Evolutionary conservation across 2,888 invertebrate genomes (phyloP).

Genomic region (Parthenolecanium corni): DNA sequence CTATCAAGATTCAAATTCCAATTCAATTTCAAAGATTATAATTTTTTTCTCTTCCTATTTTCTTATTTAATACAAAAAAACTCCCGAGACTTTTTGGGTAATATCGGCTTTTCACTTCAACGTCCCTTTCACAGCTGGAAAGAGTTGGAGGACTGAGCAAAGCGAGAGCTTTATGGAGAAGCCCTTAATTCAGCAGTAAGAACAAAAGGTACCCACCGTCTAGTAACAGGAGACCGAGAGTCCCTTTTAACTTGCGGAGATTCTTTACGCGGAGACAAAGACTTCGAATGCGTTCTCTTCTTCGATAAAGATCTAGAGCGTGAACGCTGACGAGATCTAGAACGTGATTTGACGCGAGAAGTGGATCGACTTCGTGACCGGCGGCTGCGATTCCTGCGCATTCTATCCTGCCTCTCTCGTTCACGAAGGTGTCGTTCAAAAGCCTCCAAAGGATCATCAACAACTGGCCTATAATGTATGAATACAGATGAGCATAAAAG

Average conservation of each 20-base stretch:
- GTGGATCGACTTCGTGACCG: conserved; percentile 31
- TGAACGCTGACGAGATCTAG: conserved; percentile 33
- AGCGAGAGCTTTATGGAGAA: too few relatives aligned
- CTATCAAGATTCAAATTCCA: too few relatives aligned
- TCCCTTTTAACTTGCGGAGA: conserved; percentile 26
- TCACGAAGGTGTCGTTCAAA: conserved; percentile 77
- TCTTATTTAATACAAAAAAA: too few relatives aligned
- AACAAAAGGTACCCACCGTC: conserved; percentile 30
- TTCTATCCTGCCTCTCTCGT: conserved; percentile 52
- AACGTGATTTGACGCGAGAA: conserved; percentile 5
- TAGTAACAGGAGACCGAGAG: conserved; percentile 12
- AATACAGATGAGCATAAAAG: background rate
- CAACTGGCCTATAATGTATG: conserved; percentile 44
- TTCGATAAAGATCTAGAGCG: conserved; percentile 33
- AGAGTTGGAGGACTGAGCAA: too few relatives aligned
- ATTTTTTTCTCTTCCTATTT: too few relatives aligned
- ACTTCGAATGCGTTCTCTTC: conserved; percentile 35
- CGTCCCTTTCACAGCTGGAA: too few relatives aligned
- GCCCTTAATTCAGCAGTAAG: too few relatives aligned
- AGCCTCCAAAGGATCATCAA: conserved; percentile 74
- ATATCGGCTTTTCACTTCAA: too few relatives aligned
- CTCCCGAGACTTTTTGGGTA: too few relatives aligned
- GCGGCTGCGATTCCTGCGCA: conserved; percentile 31
- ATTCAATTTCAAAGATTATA: too few relatives aligned
- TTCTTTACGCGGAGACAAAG: conserved; percentile 36